phyloP scores from a whole-genome alignment of 2,797 vertebrate species.

The Cebuella pygmaea region DNA sequence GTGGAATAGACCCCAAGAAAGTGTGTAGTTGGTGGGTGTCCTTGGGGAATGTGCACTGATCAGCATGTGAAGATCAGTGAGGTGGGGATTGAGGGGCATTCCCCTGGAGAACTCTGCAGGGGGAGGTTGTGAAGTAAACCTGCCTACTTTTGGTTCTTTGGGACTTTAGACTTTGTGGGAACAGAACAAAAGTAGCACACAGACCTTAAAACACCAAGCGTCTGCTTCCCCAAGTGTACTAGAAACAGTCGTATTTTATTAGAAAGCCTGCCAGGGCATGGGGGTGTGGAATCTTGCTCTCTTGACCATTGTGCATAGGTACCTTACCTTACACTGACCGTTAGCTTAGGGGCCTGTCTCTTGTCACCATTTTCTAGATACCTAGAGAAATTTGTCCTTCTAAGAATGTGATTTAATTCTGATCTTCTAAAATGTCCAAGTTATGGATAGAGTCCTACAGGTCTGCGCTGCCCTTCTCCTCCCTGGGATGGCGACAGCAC shows the following conservation, averaged over 20 bases:
- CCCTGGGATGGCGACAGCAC: not conserved
- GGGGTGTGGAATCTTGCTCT: not conserved
- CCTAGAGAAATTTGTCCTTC: not conserved
- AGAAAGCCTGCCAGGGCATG: not conserved
- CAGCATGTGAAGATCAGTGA: not conserved
- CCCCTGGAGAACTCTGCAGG: not conserved
- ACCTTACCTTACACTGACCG: not conserved
- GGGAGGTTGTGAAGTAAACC: not conserved
- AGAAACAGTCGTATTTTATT: not conserved
- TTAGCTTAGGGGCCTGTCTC: not conserved
- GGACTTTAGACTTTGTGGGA: not conserved
- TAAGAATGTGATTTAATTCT: not conserved
- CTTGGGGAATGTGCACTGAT: not conserved
- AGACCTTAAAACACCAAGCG: not conserved
- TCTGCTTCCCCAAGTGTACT: not conserved
- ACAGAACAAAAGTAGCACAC: not conserved
- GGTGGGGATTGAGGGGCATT: not conserved
- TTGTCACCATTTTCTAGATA: not conserved
- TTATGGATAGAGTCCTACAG: not conserved
- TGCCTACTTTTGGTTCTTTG: not conserved
- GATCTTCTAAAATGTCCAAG: not conserved
- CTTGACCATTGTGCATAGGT: no score
- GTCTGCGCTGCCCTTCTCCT: not conserved
- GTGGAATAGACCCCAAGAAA: not conserved
- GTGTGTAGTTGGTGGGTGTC: fast-evolving